Evolutionary conservation across 2,113 vertebrate species (phyloP).

Genomic region (Paratilapia polleni): DNA sequence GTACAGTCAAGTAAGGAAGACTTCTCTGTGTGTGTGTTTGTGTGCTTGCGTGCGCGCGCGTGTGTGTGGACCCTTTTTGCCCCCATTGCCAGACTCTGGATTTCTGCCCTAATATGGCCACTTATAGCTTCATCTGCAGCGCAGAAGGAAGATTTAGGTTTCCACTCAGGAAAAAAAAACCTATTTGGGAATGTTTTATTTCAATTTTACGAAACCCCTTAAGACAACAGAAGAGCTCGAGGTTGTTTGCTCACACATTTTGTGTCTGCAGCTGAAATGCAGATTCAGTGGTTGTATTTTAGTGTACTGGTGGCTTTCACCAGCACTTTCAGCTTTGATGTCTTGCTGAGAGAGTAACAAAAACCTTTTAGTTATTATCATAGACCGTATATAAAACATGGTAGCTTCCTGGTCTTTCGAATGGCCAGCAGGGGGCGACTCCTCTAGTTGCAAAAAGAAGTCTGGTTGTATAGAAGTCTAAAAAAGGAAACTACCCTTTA

Average conservation of each 20-base stretch:
- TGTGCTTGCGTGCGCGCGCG: background rate
- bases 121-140: constrained; percentile 15
- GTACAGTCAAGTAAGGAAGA: constrained; percentile 16
- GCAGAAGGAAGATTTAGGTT: constrained; percentile 23
- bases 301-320: background rate
- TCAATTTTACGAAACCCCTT: background rate
- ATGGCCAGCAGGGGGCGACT: background rate
- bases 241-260: background rate
- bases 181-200: background rate
- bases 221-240: background rate
- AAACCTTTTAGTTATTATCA: too few relatives aligned
- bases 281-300: background rate
- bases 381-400: background rate
- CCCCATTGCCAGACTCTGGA: constrained; percentile 42
- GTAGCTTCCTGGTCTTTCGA: background rate
- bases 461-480: background rate
- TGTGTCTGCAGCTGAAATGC: background rate
- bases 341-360: too few relatives aligned
- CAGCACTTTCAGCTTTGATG: background rate
- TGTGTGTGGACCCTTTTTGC: constrained; percentile 4
- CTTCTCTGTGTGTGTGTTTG: background rate
- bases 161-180: background rate
- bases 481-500: too few relatives aligned
- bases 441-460: background rate
- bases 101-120: constrained; percentile 75